Conservation (phyloP, 2,888 invertebrate genomes). For the Pachycephus smyrnensis region DNA sequence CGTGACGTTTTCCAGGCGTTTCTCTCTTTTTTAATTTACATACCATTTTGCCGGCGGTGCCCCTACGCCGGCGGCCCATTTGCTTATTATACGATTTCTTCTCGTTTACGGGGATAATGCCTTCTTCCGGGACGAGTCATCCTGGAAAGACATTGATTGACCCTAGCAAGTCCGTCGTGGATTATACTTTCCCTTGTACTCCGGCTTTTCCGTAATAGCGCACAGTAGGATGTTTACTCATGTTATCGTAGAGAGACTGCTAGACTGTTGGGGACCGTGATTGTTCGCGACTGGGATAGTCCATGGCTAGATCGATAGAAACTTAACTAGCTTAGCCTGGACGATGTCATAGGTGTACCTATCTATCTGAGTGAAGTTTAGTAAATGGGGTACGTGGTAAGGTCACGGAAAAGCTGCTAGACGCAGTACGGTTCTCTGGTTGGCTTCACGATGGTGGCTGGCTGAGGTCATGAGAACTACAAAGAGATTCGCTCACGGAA, state of each 20-base stretch:
- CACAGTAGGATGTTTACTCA: not conserved
- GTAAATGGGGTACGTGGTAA: not conserved
- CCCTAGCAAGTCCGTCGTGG: not conserved
- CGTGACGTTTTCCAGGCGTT: not conserved
- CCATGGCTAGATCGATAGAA: not conserved
- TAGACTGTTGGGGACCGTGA: not conserved
- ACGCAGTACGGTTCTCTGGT: not conserved
- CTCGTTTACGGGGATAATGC: not conserved
- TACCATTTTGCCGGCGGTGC: constrained; percentile 13
- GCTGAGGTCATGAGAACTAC: constrained; percentile 30
- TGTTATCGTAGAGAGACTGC: not conserved
- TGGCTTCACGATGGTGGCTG: not conserved
- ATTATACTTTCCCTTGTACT: not conserved
- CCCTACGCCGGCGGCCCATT: not conserved
- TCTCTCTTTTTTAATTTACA: constrained; percentile 20
- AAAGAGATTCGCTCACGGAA: constrained; percentile 40
- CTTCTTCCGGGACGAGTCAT: not conserved
- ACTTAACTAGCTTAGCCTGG: not conserved
- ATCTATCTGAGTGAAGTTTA: not conserved
- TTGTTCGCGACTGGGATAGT: not conserved
- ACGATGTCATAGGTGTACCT: not conserved
- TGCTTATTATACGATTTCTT: constrained; percentile 7
- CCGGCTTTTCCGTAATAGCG: not conserved
- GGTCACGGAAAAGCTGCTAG: constrained; percentile 3
- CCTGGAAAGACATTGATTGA: not conserved